phyloP scores from a whole-genome alignment of 2,888 invertebrate species.

The Coremacera marginata region DNA sequence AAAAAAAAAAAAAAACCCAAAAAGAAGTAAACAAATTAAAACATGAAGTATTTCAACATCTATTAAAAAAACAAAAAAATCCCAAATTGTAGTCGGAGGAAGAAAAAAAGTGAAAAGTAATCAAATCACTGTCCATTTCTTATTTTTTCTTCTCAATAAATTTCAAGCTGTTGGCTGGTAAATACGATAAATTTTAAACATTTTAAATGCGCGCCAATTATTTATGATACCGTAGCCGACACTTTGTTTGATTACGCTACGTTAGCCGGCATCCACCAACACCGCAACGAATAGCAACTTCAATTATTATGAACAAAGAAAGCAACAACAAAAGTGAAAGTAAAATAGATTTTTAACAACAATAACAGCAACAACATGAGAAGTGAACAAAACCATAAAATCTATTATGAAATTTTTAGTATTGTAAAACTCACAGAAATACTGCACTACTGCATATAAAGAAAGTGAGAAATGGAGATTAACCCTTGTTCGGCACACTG shows the following conservation, averaged over 20 bases:
- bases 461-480: no score
- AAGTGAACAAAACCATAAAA: background rate
- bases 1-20: no score
- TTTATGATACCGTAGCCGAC: conserved; percentile 22
- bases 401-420: background rate
- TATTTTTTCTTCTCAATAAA: no score
- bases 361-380: background rate
- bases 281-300: background rate
- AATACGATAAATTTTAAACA: background rate
- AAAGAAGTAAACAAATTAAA: no score
- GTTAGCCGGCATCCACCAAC: background rate
- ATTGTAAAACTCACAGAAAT: background rate
- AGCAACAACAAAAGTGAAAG: conserved; percentile 10
- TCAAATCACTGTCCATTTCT: no score
- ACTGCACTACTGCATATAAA: no score
- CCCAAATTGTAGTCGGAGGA: no score
- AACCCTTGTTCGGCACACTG: no score
- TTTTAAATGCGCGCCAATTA: conserved; percentile 19
- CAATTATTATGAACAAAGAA: background rate
- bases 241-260: conserved; percentile 7
- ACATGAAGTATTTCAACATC: no score
- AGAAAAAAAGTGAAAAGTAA: no score
- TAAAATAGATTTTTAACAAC: background rate
- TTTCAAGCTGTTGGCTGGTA: background rate
- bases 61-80: no score